Conservation (phyloP, 2,797 vertebrate genomes). For the Thaleichthys pacificus region DNA sequence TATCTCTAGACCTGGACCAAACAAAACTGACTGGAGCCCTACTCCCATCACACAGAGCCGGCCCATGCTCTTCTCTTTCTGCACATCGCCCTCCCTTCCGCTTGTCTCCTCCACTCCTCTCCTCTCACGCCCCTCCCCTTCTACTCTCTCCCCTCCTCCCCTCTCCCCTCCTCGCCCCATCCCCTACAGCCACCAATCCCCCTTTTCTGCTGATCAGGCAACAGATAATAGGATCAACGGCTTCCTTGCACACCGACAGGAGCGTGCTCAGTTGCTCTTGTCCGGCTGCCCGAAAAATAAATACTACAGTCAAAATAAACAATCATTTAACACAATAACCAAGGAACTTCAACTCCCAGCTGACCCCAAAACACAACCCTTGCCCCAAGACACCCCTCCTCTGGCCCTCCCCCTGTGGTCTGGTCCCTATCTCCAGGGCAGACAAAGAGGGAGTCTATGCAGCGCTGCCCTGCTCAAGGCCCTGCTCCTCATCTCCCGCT, state of each 20-base stretch:
- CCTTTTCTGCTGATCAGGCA: constrained; percentile 51
- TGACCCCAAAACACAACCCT: constrained; percentile 19
- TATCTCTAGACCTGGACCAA: constrained; percentile 31
- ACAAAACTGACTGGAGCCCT: constrained; percentile 22
- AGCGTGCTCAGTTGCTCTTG: constrained; percentile 32
- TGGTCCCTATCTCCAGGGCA: constrained; percentile 33
- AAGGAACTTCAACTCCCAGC: constrained; percentile 15
- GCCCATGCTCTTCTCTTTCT: not conserved
- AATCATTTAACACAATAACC: constrained; percentile 41
- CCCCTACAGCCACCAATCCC: constrained; percentile 37
- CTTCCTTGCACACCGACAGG: constrained; percentile 39
- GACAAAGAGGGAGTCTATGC: constrained; percentile 23
- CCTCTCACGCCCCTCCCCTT: constrained; percentile 24
- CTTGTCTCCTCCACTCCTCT: not conserved
- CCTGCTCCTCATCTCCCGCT: constrained; percentile 9
- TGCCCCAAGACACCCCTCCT: not conserved
- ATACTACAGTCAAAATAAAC: constrained; percentile 35
- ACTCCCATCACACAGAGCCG: constrained; percentile 18
- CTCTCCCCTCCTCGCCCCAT: constrained; percentile 20
- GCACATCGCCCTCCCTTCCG: too few relatives aligned
- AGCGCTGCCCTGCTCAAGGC: constrained; percentile 9
- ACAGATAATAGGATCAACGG: constrained; percentile 55
- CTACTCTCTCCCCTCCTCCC: constrained; percentile 2
- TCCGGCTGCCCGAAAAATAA: constrained; percentile 33
- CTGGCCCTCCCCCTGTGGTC: not conserved